Evolutionary conservation across 2,797 vertebrate genomes (phyloP).

Genomic region (Cossypha dichroa): DNA sequence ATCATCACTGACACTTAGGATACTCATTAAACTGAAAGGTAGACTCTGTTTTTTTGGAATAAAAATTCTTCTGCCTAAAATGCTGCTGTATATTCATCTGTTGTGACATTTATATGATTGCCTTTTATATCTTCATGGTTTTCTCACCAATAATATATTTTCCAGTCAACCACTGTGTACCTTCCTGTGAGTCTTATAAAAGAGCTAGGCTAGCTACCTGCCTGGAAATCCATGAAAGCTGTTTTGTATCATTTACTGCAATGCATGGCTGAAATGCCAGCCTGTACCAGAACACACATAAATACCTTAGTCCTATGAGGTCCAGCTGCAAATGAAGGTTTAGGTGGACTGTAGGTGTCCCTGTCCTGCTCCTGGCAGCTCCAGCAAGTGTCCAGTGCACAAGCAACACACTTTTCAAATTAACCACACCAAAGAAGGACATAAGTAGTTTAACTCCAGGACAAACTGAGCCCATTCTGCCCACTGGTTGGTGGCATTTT

Average conservation of each 20-base stretch:
- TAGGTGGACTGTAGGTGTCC: not conserved
- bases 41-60: not conserved
- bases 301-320: not conserved
- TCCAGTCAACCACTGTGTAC: not conserved
- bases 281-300: not conserved
- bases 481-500: not conserved
- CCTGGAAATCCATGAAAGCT: not conserved
- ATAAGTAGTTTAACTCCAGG: not conserved
- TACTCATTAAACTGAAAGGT: not conserved
- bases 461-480: not conserved
- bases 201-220: not conserved
- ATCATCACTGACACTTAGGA: not conserved
- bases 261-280: not conserved
- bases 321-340: not conserved
- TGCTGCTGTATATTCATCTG: not conserved
- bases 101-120: not conserved
- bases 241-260: not conserved
- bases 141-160: not conserved
- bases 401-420: not conserved
- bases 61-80: not conserved
- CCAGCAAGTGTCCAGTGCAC: not conserved
- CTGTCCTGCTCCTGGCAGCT: not conserved
- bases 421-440: not conserved
- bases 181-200: not conserved
- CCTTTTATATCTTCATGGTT: not conserved